Evolutionary conservation across 1,140 invertebrate species (phyloP), one percentile per base, ranked within the genome.

Genomic region (Drosophila chauvacae): DNA sequence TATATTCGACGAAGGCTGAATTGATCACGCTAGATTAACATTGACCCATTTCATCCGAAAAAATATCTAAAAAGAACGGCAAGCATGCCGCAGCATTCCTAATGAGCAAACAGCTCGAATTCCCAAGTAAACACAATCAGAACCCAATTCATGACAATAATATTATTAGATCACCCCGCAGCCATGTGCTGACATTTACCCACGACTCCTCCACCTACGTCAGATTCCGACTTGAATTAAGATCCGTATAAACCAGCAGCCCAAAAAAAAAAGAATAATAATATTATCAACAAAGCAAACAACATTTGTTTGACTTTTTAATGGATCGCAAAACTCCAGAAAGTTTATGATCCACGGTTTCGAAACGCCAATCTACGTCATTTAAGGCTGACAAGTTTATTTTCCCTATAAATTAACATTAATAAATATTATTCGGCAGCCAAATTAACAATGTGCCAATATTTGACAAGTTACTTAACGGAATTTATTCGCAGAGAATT

Each of bases 401-500:
- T 82, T 72, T 51, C 9, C 47, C 47, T 23, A 70, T 62, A 80
- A 77, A 86, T 86, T 88, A 86, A 63, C 84, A 65, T 64, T 73
- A 53, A 83, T 80, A 83, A 70, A 83, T 62, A 64, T 45, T 60
- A 64, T 51, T 51, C 50, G 69, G 62, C 65, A 42, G 47, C 53
- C 71, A 60, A 82, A 80, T 86, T 83, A 87, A 83, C 74, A 70
- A 83, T 87, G 60, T 83, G 80, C 57, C 83, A 87, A 80, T 88
- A 88, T 86, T 88, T 82, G 63, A 76, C 60, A 77, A 58, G 66
- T 72, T 77, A 62, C 61, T 86, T 85, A 85, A 68, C 82, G 58
- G 30, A 66, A 63, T 55, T 16, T 16, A 41, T 58, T 72, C 65
- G 80, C 60, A 35, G 18, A 76, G 57, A 73, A 72, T 72, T 87